phyloP scores from a whole-genome alignment of 2,888 invertebrate genomes.

The Ischnus inquisitorius region DNA sequence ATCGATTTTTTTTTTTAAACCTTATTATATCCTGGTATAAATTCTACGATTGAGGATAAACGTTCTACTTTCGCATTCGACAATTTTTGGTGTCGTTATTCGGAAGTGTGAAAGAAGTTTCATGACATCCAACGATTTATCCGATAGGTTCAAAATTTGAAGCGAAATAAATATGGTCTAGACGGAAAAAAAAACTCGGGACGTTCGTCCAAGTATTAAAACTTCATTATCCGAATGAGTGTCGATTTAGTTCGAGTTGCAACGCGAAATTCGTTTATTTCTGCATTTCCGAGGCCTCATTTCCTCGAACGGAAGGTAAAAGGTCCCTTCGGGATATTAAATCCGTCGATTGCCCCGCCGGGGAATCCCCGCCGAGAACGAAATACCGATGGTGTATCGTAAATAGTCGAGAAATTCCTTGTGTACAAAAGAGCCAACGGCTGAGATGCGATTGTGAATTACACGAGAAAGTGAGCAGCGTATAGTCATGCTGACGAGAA shows the following conservation, averaged over 20 bases:
- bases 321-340: slow-evolving; percentile 5
- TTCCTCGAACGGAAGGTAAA: neutral
- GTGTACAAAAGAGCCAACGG: slow-evolving; percentile 4
- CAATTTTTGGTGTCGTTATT: neutral
- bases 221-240: neutral
- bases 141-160: neutral
- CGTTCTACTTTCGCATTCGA: neutral
- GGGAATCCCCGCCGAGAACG: neutral
- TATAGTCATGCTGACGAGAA: slow-evolving; percentile 47
- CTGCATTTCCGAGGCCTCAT: neutral
- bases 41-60: neutral
- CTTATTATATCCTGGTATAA: neutral
- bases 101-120: too few relatives aligned
- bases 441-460: slow-evolving; percentile 32
- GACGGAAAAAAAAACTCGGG: too few relatives aligned
- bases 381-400: neutral
- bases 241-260: neutral
- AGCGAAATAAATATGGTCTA: neutral
- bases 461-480: slow-evolving; percentile 46
- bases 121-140: neutral
- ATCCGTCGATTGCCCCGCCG: neutral
- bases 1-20: neutral
- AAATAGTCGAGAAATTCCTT: neutral
- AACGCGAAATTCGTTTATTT: neutral
- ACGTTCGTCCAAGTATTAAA: neutral